A percentile compares a stretch with the other conserved stretches of the same genome.
These are phyloP conservation scores for Myotis pilosus DNA, from an alignment of 2,797 vertebrate genomes.

Conservation along the genomic window DNA sequence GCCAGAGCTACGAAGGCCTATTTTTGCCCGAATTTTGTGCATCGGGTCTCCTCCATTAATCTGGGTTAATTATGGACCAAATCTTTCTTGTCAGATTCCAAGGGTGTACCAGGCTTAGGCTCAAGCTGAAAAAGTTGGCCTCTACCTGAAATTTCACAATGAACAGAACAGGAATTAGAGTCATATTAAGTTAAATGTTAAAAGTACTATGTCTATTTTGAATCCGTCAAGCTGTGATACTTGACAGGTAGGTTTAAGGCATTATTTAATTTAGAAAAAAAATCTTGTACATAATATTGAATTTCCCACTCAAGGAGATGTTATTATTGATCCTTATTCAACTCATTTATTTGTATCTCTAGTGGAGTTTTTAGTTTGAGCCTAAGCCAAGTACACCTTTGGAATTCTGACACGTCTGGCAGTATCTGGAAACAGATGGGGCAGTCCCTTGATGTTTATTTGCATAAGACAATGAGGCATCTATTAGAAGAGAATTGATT, in stretches of 20 bases:
- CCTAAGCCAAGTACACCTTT: neutral
- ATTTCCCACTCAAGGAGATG: neutral
- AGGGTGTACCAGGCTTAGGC: neutral
- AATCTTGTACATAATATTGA: neutral
- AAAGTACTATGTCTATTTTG: neutral
- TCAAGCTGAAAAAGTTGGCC: neutral
- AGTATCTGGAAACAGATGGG: neutral
- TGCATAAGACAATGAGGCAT: neutral
- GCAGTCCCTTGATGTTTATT: neutral
- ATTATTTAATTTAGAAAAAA: slow-evolving; percentile 6
- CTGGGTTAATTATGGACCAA: neutral
- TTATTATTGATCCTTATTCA: neutral
- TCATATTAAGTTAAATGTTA: neutral
- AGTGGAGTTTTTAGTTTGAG: neutral
- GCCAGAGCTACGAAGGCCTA: too few relatives aligned
- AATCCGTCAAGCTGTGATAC: neutral
- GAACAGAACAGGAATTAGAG: neutral
- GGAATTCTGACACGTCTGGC: neutral
- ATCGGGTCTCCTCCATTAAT: neutral
- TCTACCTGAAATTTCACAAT: neutral
- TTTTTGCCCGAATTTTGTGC: too few relatives aligned
- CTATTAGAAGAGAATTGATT: neutral
- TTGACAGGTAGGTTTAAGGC: neutral
- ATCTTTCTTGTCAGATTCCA: slow-evolving; percentile 31
- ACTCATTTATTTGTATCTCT: neutral